Base-by-base conservation (phyloP, 2,797 vertebrate species). In the Gadopsis marmoratus region DNA sequence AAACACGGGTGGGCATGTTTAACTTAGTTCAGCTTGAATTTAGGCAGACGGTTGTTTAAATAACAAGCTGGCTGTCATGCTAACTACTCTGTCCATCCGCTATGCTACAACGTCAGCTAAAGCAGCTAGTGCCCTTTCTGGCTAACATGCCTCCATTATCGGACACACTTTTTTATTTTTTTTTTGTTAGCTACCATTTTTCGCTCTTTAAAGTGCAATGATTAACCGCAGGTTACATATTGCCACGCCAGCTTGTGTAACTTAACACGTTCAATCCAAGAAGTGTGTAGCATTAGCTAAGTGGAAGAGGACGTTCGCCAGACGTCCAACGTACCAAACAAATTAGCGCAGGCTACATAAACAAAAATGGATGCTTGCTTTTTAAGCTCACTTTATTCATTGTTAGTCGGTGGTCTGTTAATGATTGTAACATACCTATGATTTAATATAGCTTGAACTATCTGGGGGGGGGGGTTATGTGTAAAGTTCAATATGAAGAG, bases 121-220 rank as follows among this genome's bases (percentile, higher is more conserved):
- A 59, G 47, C 45, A 10, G 33, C 19, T 7, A 5, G 12, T 21
- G 26, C 39, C 21, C 2, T 41, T 50, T 0, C 6, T 1, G 3
- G 55, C 26, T 64, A 63, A 0, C 51, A 1, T 54, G 60, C 14
- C 0, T 41, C 83, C 60, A 51, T 82, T 73, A 59, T 81, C 86
- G 73, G 79, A 87, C 76, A 65, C 3, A 5, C 37, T 10, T 39
- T n/a, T 10, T 4, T n/a, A n/a, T n/a, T n/a, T n/a, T n/a, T n/a
- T n/a, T n/a, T n/a, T n/a, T n/a, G n/a, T n/a, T n/a, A 29, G 12
- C 1, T 17, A 0, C 2, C 1, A 16, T 3, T 7, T 11, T 33
- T 60, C 1, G 1, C 4, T 45, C 5, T 1, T 11, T n/a, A n/a
- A 19, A 0, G 4, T 21, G 3, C 0, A 50, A 6, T 2, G 0